Evolutionary conservation across 2,888 invertebrate species (phyloP).

Genomic region (Patella ulyssiponensis): DNA sequence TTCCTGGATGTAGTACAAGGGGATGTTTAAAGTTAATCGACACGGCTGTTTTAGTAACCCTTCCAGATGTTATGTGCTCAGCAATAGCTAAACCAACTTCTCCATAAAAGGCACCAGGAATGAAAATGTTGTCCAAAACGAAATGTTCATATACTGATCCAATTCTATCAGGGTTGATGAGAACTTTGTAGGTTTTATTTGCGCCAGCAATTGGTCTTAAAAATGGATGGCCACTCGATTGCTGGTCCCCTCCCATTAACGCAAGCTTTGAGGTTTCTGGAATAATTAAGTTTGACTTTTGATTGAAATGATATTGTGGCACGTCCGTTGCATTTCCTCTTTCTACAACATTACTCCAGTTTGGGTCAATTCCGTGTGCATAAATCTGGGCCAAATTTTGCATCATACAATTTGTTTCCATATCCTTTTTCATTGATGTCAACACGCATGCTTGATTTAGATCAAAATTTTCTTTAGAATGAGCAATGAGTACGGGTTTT

Average conservation of each 20-base stretch:
- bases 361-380: conserved; percentile 32
- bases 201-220: conserved; percentile 18
- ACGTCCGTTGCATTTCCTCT: conserved; percentile 29
- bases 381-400: conserved; percentile 36
- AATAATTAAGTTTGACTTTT: conserved; percentile 30
- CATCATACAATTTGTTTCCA: conserved; percentile 27
- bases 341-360: conserved; percentile 35
- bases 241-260: conserved; percentile 23
- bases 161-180: conserved; percentile 31
- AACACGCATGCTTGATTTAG: background rate
- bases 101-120: conserved; percentile 45
- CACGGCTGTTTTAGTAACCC: too few species aligned
- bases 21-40: too few species aligned
- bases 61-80: background rate
- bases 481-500: conserved; percentile 42
- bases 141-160: conserved; percentile 47
- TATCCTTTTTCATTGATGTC: conserved; percentile 13
- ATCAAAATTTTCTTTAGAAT: conserved; percentile 36
- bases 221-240: conserved; percentile 20
- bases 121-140: conserved; percentile 30
- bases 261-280: conserved; percentile 29
- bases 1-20: too few species aligned
- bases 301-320: conserved; percentile 45
- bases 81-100: conserved; percentile 43
- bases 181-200: conserved; percentile 17